Evolutionary conservation across 2,113 vertebrate species (phyloP), one percentile per base, ranked within the genome.

Genomic region (Vidua macroura): DNA sequence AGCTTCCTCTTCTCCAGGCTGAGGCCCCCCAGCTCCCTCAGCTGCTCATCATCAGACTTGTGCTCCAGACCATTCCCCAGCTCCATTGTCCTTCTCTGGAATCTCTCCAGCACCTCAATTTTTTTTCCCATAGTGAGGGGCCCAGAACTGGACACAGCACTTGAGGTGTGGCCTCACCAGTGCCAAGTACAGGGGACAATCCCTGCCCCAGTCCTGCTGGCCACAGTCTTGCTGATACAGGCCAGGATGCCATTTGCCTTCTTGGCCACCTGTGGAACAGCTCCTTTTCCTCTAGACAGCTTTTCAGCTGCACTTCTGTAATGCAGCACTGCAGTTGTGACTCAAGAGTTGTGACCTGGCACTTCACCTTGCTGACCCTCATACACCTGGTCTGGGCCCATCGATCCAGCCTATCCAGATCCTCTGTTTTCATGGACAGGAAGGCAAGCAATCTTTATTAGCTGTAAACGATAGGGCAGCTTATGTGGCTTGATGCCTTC

Each of bases 51-150:
- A 22, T 27, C 21, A 35, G n/a, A 22, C 14, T 15, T 41, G 24
- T 41, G 62, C 14, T 16, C 30, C 86, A 68, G 53, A 4, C 11
- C 19, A 21, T 76, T 62, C 11, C 10, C 4, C 62, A 62, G 48
- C 21, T 30, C 30, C 0, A 0, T 0, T 68, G n/a, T 2, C 48
- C 46, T 24, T 39, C 53, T 60, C 59, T 76, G 63, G 30, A 62
- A 8, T 15, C 8, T 17, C 39, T 53, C 16, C n/a, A 82, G 46
- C 30, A 6, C 21, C 79, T 76, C 48, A 6, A 1, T 19, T 48
- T 41, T 10, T 10, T 22, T 75, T 62, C 21, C 12, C 10, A 4
- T 19, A 48, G 24, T 11, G 28, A 48, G 13, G 1, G n/a, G 17
- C 55, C 2, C n/a, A 76, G 53, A 55, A 15, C n/a, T 41, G 5